phyloP scores from a whole-genome alignment of 2,797 vertebrate species.

The Harpagifer antarcticus region DNA sequence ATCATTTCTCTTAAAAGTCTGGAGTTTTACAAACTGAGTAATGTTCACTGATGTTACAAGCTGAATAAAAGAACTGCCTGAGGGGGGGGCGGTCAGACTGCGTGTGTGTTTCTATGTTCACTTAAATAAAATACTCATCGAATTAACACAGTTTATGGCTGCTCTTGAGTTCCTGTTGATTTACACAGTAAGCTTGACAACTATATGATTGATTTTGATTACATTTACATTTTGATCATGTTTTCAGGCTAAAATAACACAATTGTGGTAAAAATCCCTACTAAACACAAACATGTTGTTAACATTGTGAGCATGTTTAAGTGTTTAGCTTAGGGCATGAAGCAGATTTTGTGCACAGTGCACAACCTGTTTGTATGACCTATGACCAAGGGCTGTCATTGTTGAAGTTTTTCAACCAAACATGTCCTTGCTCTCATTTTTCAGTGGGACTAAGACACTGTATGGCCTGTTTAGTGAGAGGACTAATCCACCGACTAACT shows the following conservation, averaged over 20 bases:
- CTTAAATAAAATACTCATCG: background rate
- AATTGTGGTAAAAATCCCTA: background rate
- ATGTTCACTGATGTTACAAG: slow-evolving; percentile 31
- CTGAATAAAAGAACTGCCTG: slow-evolving; percentile 19
- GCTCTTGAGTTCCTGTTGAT: background rate
- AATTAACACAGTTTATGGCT: slow-evolving; percentile 1
- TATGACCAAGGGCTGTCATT: background rate
- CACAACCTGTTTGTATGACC: slow-evolving; percentile 10
- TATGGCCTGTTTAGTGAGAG: background rate
- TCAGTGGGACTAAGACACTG: background rate
- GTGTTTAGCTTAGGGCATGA: background rate
- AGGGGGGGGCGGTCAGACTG: slow-evolving; percentile 24
- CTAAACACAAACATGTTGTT: background rate
- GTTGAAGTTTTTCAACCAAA: background rate
- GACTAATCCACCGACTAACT: background rate
- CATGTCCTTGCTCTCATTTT: slow-evolving; percentile 2
- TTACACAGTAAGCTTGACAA: background rate
- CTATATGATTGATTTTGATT: background rate
- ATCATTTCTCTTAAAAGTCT: background rate
- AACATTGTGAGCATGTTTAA: background rate
- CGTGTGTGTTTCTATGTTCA: slow-evolving; percentile 6
- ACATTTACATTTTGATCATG: background rate
- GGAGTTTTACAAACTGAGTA: slow-evolving; percentile 1
- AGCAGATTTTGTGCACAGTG: background rate
- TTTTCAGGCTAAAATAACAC: background rate